phyloP scores from a whole-genome alignment of 2,797 vertebrate genomes.

The Myotis vivesi region DNA sequence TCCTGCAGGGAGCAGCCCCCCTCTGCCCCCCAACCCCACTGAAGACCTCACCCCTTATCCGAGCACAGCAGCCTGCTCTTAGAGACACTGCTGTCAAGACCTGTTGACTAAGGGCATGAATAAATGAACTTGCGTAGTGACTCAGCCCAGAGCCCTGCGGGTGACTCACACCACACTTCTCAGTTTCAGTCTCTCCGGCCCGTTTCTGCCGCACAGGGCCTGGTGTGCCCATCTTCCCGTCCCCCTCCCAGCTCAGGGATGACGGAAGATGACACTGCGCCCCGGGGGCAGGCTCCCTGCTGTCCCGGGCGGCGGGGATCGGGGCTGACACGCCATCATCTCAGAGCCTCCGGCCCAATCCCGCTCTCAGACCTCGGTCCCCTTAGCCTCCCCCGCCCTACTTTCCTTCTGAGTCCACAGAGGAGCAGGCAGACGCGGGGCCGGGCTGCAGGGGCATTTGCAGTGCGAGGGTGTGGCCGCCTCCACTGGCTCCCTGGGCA shows the following conservation, averaged over 20 bases:
- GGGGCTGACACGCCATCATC: background rate
- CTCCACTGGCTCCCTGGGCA: too few species aligned
- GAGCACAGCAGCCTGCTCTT: background rate
- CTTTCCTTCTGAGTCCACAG: background rate
- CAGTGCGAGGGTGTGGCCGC: background rate
- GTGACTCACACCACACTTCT: background rate
- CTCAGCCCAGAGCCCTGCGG: background rate
- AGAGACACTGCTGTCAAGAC: background rate
- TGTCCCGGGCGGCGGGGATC: rapidly evolving
- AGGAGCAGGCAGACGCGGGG: background rate
- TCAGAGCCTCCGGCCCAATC: background rate
- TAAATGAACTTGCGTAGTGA: background rate
- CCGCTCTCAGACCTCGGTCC: rapidly evolving
- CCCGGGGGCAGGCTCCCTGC: background rate
- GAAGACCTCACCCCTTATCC: background rate
- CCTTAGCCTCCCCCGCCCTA: background rate
- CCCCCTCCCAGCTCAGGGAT: background rate
- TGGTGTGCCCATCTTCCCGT: background rate
- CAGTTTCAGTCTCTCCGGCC: background rate
- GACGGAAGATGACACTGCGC: background rate
- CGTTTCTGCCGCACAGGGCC: background rate
- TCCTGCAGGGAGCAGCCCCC: background rate
- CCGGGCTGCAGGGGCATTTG: background rate
- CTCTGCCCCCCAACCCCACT: rapidly evolving
- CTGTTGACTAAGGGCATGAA: background rate